Base-by-base conservation (phyloP, 2,888 invertebrate genomes). In the Gari tellinella region DNA sequence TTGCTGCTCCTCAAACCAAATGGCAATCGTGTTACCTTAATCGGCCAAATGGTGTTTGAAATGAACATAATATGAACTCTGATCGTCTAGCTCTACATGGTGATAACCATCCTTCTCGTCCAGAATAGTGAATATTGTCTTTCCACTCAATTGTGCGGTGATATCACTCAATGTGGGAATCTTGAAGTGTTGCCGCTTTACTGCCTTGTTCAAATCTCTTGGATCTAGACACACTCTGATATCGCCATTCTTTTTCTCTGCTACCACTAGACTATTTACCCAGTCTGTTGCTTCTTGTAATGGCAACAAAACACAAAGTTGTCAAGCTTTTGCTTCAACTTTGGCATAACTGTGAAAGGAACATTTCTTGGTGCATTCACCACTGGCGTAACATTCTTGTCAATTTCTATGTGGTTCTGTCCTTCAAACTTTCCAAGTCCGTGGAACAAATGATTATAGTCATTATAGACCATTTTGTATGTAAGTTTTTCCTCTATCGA, bases 61-160 rank as follows among this genome's bases (percentile, higher is more conserved):
- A 80, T n/a, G n/a, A n/a, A n/a, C n/a, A n/a, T n/a, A n/a, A n/a
- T 15, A 72, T 82, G 72, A 65, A 37, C 69, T 73, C 38, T 79
- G 57, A 5, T 69, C 64, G 40, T 53, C 60, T 14, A 84, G 61
- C 43, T 57, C 62, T 12, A 80, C 58, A 23, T 79, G 75, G 66
- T 72, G 80, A 37, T 63, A 83, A 14, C 70, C 77, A 53, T 72
- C 56, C 43, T 70, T 72, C 51, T 66, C 66, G 46, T 82, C 75
- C 10, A 74, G 41, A 14, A 68, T 70, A 14, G 66, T 64, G 46
- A 76, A 79, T 12, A 60, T 23, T 37, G 49, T 76, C 25, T 64
- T 74, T 21, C 82, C 78, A 51, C 19, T 45, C 17, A 79, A 48
- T 41, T 60, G 38, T 61, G 55, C 15, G 8, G 43, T 52, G 23